phyloP scores from a whole-genome alignment of 2,113 vertebrate species.

The Elaphurus davidianus region DNA sequence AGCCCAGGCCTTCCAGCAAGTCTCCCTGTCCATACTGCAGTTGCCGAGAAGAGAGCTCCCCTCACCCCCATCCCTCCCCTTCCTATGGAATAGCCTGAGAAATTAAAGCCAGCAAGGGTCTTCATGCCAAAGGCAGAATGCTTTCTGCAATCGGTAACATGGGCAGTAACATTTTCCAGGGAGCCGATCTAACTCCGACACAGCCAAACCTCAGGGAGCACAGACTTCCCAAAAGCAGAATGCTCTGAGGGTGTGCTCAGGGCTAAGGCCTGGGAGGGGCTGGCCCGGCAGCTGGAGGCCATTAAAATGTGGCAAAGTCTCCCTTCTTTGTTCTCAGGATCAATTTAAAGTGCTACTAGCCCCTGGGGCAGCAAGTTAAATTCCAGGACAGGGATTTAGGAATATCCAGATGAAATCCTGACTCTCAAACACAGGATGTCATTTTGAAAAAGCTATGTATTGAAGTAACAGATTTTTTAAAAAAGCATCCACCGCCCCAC shows the following conservation, averaged over 20 bases:
- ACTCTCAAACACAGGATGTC: conserved; percentile 42
- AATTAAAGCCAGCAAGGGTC: neutral
- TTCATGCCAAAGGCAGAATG: neutral
- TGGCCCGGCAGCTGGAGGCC: conserved; percentile 48
- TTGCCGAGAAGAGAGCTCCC: neutral
- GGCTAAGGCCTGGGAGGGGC: neutral
- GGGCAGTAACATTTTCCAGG: conserved; percentile 13
- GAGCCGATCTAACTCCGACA: neutral
- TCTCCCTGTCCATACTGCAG: neutral
- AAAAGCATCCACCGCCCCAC: neutral
- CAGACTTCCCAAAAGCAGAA: neutral
- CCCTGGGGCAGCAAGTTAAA: conserved; percentile 11
- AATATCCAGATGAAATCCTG: neutral
- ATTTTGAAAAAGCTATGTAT: conserved; percentile 26
- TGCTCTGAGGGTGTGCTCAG: neutral
- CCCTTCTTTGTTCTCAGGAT: conserved; percentile 52
- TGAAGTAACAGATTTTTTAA: conserved; percentile 1
- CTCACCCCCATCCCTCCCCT: neutral
- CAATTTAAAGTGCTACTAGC: conserved; percentile 25
- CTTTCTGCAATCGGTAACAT: neutral
- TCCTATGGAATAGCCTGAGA: neutral
- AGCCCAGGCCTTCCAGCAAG: neutral
- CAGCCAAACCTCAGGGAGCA: neutral
- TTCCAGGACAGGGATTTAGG: neutral
- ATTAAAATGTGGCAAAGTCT: conserved; percentile 55